A percentile compares a stretch with the other conserved stretches of the same genome.
phyloP scores from a whole-genome alignment of 1,140 invertebrate species.

The Caenorhabditis remanei region DNA sequence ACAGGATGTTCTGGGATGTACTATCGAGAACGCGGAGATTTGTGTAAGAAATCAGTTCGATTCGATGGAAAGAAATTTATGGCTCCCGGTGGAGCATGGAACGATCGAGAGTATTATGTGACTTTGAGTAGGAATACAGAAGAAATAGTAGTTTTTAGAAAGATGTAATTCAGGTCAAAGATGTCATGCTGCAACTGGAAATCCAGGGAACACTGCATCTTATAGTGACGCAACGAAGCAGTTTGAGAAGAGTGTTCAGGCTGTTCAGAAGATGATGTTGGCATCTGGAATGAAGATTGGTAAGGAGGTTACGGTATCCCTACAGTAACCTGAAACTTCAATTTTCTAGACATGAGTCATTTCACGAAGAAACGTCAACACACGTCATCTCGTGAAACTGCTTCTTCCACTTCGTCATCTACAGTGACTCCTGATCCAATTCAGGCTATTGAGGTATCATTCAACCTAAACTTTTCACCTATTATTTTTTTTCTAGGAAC shows the following conservation, averaged over 20 bases:
- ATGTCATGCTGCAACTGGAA: slow-evolving; percentile 44
- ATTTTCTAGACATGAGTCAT: slow-evolving; percentile 31
- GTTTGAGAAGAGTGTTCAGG: slow-evolving; percentile 67
- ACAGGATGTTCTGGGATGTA: slow-evolving; percentile 66
- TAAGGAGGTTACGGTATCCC: neutral
- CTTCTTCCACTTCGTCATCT: slow-evolving; percentile 41
- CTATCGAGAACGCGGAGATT: slow-evolving; percentile 54
- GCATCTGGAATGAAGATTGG: slow-evolving; percentile 58
- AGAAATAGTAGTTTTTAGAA: neutral
- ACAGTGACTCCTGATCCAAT: slow-evolving; percentile 38
- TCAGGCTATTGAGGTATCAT: slow-evolving; percentile 47
- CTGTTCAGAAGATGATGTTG: slow-evolving; percentile 66
- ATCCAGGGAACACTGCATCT: slow-evolving; percentile 58
- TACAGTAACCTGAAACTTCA: neutral
- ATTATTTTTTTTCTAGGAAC: slow-evolving; percentile 2
- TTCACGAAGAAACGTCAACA: slow-evolving; percentile 23
- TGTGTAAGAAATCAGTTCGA: slow-evolving; percentile 62
- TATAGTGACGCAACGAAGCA: slow-evolving; percentile 68
- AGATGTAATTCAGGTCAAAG: slow-evolving; percentile 29
- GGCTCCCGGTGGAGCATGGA: slow-evolving; percentile 63
- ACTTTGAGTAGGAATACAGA: slow-evolving; percentile 54
- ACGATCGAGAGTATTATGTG: slow-evolving; percentile 65
- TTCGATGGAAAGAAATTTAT: slow-evolving; percentile 69
- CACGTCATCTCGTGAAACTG: slow-evolving; percentile 34
- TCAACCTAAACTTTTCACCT: neutral